Conservation (phyloP, 23 tunicate genomes). For the Trididemnum clinides region DNA sequence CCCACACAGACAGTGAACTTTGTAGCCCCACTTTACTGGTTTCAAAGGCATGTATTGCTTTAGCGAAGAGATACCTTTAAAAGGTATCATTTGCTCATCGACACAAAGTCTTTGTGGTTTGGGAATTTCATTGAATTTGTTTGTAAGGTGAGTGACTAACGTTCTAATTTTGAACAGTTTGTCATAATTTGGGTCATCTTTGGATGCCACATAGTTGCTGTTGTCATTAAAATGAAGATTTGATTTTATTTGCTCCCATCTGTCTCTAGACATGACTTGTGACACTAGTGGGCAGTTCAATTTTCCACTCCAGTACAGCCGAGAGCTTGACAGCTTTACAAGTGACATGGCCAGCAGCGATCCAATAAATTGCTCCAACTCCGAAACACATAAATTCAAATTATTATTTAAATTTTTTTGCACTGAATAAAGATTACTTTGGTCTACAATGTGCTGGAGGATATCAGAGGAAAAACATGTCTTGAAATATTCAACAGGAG, state of each 20-base stretch:
- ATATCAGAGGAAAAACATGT: neutral
- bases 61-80: conserved; percentile 13
- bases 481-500: conserved; percentile 3
- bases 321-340: neutral
- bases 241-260: conserved; percentile 2
- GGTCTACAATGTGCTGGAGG: neutral
- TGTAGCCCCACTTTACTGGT: conserved; percentile 2
- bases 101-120: conserved; percentile 14
- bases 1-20: conserved; percentile 7
- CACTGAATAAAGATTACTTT: neutral
- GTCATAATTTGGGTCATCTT: neutral
- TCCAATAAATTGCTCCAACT: neutral
- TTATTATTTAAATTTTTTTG: neutral
- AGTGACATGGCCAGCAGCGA: neutral
- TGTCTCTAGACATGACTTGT: neutral
- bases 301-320: neutral
- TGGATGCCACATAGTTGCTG: neutral
- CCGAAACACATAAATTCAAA: neutral
- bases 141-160: neutral
- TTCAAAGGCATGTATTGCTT: neutral
- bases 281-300: neutral
- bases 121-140: neutral
- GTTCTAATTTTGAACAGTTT: neutral
- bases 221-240: conserved; percentile 1
- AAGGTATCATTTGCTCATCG: neutral